Evolutionary conservation across 2,888 invertebrate species (phyloP), one percentile per base, ranked within the genome.

Genomic region (Eilema sororculum): DNA sequence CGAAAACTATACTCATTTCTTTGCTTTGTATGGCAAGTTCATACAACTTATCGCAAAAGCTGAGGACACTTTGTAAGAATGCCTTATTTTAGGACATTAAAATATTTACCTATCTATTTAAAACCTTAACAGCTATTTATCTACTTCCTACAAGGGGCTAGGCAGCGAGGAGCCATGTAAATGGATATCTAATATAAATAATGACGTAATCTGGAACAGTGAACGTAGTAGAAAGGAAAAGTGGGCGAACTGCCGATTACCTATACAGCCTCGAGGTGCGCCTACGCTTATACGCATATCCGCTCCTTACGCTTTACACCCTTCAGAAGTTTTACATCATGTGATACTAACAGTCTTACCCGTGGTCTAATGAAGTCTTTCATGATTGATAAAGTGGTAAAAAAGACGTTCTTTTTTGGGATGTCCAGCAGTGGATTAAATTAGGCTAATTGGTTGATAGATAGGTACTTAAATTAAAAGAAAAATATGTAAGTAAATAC

Each of bases 191-290:
- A 81, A 81, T 78, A 80, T 72, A 76, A 73, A 78, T 74, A 79
- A 86, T 95, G 94, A 95, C 93, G 95, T 95, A 95, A 94, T 93
- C 90, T 91, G 92, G 93, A 92, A 84, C 91, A 87, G 92, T 91
- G 92, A 93, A 91, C 89, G 92, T 89, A 84, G 87, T 89, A 83
- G 94, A 94, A 93, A 95, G 94, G 93, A 95, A 94, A 94, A 94
- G 95, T 95, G 93, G 94, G 94, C 94, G 93, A 89, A 84, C 89
- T 87, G 86, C 86, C 87, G 86, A 86, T 84, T 86, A 81, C 80
- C 80, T 86, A 84, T 84, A 83, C 86, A 91, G 89, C 93, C 94
- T 94, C 92, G 94, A 86, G 80, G 73, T 77, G 85, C 90, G 88
- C 95, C 94, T 82, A 94, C 94, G 92, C 91, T 75, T 69, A 78